A percentile compares a stretch with the other conserved stretches of the same genome.
Conservation (phyloP, 2,888 invertebrate genomes). For the Meiosimyza platycephala region DNA sequence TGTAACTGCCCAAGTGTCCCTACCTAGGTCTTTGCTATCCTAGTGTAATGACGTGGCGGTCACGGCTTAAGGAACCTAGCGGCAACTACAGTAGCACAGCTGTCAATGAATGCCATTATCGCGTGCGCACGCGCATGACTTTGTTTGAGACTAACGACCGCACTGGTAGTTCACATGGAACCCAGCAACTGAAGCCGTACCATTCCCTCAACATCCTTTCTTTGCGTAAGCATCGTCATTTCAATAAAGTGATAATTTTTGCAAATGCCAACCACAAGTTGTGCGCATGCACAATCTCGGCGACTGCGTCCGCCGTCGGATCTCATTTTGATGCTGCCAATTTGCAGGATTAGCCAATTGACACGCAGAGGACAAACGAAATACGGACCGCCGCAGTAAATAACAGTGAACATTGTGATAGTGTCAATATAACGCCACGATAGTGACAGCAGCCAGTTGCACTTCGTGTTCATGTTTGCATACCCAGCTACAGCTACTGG, state of each 20-base stretch:
- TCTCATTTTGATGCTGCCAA: slow-evolving; percentile 33
- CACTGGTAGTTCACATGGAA: background rate
- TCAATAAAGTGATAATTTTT: slow-evolving; percentile 64
- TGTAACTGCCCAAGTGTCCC: slow-evolving; percentile 21
- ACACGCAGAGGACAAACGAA: slow-evolving; percentile 29
- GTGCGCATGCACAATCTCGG: slow-evolving; percentile 50
- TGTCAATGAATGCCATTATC: slow-evolving; percentile 18
- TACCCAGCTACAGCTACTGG: background rate
- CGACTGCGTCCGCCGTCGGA: slow-evolving; percentile 17
- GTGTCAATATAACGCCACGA: slow-evolving; percentile 23
- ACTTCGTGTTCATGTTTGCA: background rate
- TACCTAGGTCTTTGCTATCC: background rate
- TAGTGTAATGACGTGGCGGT: background rate
- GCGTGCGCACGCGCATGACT: slow-evolving; percentile 16
- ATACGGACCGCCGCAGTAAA: slow-evolving; percentile 6
- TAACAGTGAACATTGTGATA: slow-evolving; percentile 23
- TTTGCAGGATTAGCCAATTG: slow-evolving; percentile 44
- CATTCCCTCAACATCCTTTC: slow-evolving; percentile 22
- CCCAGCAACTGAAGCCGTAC: background rate
- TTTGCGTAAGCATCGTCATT: slow-evolving; percentile 56
- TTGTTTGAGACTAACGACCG: background rate
- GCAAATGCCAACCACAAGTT: slow-evolving; percentile 42
- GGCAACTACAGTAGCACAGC: background rate
- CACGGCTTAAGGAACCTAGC: background rate
- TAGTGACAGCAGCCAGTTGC: slow-evolving; percentile 12